Evolutionary conservation across 2,113 vertebrate genomes (phyloP), one percentile per base, ranked within the genome.

Genomic region (Brachyhypopomus gauderio): DNA sequence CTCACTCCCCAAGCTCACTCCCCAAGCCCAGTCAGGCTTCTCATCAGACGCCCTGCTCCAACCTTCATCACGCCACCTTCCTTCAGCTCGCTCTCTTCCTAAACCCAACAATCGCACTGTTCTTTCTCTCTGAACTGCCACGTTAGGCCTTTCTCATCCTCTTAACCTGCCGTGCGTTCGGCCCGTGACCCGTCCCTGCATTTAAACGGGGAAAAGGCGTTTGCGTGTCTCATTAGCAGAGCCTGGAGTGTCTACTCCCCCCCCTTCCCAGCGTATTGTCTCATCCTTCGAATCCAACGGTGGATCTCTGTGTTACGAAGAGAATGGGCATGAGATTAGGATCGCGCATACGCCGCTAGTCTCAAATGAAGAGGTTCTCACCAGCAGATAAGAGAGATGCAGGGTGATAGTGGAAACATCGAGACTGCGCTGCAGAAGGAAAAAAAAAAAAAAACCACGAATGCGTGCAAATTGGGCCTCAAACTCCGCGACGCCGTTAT

Each of bases 351-450:
- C 88, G 89, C 91, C 90, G 91, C 93, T 93, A 92, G 92, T 90
- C 87, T 89, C 91, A 93, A 93, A 93, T 93, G 89, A 91, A 92
- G 92, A 92, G 91, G 90, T 92, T 93, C 88, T 88, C 80, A 85
- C 87, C 73, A 67, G 82, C 9, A 89, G 92, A 92, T 91, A 91
- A 93, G 87, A 84, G 83, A 89, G 91, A 93, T 92, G 89, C 87
- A 89, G 88, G 85, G 79, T 80, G 85, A 82, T 89, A 88, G 85
- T 77, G 85, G 82, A 88, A 88, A 88, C 88, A 12, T 14, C 45
- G 45, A 52, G 45, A 14, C 45, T 52, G 2, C 12, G 45, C 30
- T 88, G 82, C 34, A 30, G 63, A 64, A 76, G 79, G 85, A 85
- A 90, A 89, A 89, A 89, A 27, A 86, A 85, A 91, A 90, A 89